phyloP scores from a whole-genome alignment of 2,888 invertebrate genomes.

The Rhaphigaster nebulosa region DNA sequence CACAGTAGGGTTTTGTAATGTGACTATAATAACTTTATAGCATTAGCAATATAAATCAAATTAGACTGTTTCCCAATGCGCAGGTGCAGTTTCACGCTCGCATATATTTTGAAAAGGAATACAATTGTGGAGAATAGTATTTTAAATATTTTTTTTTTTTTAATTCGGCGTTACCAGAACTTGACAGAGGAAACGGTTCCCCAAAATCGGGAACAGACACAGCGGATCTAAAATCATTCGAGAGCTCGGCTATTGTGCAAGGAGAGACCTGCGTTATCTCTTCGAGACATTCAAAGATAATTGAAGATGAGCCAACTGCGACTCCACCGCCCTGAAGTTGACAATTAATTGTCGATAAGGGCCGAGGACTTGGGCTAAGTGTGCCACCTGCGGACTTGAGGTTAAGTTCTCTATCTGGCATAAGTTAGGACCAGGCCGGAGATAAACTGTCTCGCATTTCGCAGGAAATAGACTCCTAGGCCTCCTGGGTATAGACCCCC shows the following conservation, averaged over 20 bases:
- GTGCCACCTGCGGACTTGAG: slow-evolving; percentile 44
- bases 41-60: no score
- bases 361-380: slow-evolving; percentile 43
- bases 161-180: no score
- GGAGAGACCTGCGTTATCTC: slow-evolving; percentile 24
- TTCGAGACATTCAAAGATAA: slow-evolving; percentile 35
- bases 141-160: no score
- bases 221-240: not conserved
- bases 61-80: no score
- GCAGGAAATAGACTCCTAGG: slow-evolving; percentile 14
- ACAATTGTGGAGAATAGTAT: no score
- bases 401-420: slow-evolving; percentile 36
- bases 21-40: not conserved
- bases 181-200: not conserved
- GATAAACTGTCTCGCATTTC: slow-evolving; percentile 45
- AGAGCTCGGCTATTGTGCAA: not conserved
- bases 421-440: slow-evolving; percentile 32
- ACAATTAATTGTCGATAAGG: slow-evolving; percentile 48
- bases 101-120: no score
- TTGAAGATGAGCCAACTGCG: slow-evolving; percentile 41
- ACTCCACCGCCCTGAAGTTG: slow-evolving; percentile 16
- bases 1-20: not conserved
- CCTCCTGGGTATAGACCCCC: slow-evolving; percentile 1
- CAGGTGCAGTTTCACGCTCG: no score
- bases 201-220: not conserved